Evolutionary conservation across 2,113 vertebrate genomes (phyloP), one percentile per base, ranked within the genome.

Genomic region (Oxyruncus cristatus): DNA sequence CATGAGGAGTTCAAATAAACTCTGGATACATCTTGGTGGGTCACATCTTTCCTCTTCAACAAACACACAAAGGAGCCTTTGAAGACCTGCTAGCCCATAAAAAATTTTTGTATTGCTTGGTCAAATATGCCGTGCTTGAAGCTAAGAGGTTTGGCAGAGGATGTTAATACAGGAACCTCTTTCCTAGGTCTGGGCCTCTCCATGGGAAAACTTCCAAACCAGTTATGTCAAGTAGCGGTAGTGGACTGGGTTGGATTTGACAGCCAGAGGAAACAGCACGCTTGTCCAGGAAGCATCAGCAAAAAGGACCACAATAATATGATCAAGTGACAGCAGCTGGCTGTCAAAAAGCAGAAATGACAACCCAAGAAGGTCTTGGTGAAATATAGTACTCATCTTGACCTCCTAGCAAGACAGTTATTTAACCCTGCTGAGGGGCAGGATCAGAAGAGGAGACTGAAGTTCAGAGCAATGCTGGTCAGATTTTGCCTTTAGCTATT

Each of bases 301-400:
- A 74, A 71, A 71, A 93, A 91, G 46, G 19, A 61, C 66, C 52
- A 81, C 12, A 28, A 14, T 32, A 67, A 67, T 20, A 30, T 3
- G 27, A 42, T 28, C 76, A 87, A 86, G 61, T 39, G 72, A 70
- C 86, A 91, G 70, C 59, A 92, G 59, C 63, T 88, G 79, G 46
- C 85, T 93, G 91, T 79, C 88, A 85, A 55, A 91, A 88, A 53
- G 21, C 47, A 85, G 68, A 92, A 88, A 63, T 86, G 55, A 88
- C 83, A 95, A 59, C 4, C 2, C 39, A n/a, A 27, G 46, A 71
- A 67, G 7, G 37, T 77, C 59, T 67, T 44, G 12, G 27, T 92
- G 88, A 96, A 84, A 95, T 84, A 92, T 8, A 62, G 23, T 35
- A 67, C 55, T 96, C 33, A 77, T 67, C 59, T 73, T 89, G 83